A percentile compares a stretch with the other conserved stretches of the same genome.
Evolutionary conservation across 2,113 vertebrate genomes (phyloP).

Genomic region (Lycocorax pyrrhopterus): DNA sequence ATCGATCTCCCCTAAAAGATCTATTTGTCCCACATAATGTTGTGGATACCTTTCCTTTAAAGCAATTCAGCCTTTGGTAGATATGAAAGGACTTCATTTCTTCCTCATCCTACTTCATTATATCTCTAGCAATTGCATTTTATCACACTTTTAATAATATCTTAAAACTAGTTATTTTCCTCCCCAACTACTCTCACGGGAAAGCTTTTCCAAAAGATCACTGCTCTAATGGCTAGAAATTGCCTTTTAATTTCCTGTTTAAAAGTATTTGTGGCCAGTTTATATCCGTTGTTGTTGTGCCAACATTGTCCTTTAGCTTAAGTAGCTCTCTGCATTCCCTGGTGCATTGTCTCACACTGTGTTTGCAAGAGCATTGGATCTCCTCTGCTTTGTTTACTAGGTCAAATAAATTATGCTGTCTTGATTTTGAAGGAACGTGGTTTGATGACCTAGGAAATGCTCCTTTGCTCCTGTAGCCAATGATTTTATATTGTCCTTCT

Average conservation of each 20-base stretch:
- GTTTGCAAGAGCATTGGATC: background rate
- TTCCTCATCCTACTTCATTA: background rate
- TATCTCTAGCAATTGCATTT: background rate
- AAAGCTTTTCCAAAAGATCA: constrained; percentile 22
- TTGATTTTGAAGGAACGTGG: background rate
- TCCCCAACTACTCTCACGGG: background rate
- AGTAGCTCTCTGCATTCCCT: background rate
- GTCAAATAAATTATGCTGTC: background rate
- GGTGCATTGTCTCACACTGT: background rate
- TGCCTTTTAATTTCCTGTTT: constrained; percentile 38
- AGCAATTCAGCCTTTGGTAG: background rate
- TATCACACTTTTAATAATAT: background rate
- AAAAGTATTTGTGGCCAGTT: background rate
- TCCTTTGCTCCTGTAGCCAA: background rate
- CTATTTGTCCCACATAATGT: background rate
- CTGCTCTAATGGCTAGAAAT: constrained; percentile 2
- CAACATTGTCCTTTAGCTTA: constrained; percentile 18
- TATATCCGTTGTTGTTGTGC: background rate
- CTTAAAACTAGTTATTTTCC: constrained; percentile 5
- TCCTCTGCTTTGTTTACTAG: background rate
- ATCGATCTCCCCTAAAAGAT: background rate
- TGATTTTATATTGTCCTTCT: background rate
- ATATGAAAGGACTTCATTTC: background rate
- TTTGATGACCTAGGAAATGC: background rate
- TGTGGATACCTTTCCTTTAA: background rate